phyloP scores from a whole-genome alignment of 2,113 vertebrate species.

The Sphaerodactylus townsendi region DNA sequence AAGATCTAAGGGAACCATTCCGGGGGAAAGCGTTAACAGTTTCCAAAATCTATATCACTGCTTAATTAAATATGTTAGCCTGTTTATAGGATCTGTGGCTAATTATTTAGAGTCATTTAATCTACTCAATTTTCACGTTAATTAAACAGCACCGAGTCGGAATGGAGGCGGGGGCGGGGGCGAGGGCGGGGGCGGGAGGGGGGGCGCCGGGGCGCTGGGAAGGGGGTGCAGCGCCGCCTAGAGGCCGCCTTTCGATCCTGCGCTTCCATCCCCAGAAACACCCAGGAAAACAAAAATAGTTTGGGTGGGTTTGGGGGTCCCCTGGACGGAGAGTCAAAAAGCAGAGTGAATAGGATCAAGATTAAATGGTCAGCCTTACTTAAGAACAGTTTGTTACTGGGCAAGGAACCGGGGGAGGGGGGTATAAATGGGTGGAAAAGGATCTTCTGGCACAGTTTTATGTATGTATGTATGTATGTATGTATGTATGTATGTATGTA shows the following conservation, averaged over 20 bases:
- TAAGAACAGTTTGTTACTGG: too few relatives aligned
- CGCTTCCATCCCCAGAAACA: neutral
- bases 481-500: too few relatives aligned
- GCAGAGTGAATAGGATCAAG: too few relatives aligned
- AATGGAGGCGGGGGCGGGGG: slow-evolving; percentile 21
- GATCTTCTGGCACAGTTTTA: too few relatives aligned
- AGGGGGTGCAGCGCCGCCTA: slow-evolving; percentile 78
- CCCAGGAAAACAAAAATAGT: neutral
- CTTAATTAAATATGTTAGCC: slow-evolving; percentile 94
- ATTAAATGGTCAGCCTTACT: too few relatives aligned
- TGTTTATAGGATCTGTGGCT: slow-evolving; percentile 90
- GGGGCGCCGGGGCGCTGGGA: slow-evolving; percentile 48
- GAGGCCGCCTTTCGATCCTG: slow-evolving; percentile 62
- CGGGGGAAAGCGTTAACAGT: slow-evolving; percentile 79
- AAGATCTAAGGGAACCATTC: slow-evolving; percentile 71
- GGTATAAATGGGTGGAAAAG: too few relatives aligned
- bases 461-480: too few relatives aligned
- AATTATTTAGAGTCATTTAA: slow-evolving; percentile 98
- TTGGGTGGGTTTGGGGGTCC: too few relatives aligned
- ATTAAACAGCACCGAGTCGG: slow-evolving; percentile 85
- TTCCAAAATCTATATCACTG: slow-evolving; percentile 84
- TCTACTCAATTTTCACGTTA: slow-evolving; percentile 96
- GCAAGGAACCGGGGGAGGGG: too few relatives aligned
- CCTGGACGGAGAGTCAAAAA: too few relatives aligned
- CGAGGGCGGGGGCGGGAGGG: too few relatives aligned